Evolutionary conservation across 2,888 invertebrate genomes (phyloP).

Genomic region (Brenthis daphne): DNA sequence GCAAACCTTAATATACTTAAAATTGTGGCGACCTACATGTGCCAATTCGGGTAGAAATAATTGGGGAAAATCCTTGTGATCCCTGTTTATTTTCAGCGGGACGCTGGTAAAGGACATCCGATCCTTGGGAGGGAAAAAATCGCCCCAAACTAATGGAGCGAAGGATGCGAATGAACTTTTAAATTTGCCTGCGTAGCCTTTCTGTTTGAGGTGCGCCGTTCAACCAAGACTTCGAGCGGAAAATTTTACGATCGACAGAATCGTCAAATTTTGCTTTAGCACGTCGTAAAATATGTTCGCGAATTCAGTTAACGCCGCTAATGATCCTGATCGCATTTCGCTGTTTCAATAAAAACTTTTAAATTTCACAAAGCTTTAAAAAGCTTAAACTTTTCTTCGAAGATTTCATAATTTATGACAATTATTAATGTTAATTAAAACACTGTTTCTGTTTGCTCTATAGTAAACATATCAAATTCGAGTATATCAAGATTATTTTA

Average conservation of each 20-base stretch:
- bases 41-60: slow-evolving; percentile 38
- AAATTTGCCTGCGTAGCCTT: slow-evolving; percentile 48
- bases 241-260: slow-evolving; percentile 40
- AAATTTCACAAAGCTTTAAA: background rate
- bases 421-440: background rate
- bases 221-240: slow-evolving; percentile 35
- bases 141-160: slow-evolving; percentile 71
- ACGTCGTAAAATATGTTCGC: slow-evolving; percentile 29
- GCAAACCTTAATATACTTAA: slow-evolving; percentile 42
- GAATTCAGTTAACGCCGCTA: slow-evolving; percentile 22
- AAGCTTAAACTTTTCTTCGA: background rate
- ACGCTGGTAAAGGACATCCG: slow-evolving; percentile 47
- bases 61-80: slow-evolving; percentile 55
- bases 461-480: no score
- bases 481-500: background rate
- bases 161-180: slow-evolving; percentile 64
- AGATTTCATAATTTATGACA: background rate
- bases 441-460: background rate
- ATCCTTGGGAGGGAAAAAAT: slow-evolving; percentile 60
- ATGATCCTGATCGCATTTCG: slow-evolving; percentile 16
- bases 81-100: slow-evolving; percentile 61
- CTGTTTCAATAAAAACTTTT: slow-evolving; percentile 11
- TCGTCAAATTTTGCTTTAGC: slow-evolving; percentile 34
- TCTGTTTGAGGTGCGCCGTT: slow-evolving; percentile 34
- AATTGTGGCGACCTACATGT: slow-evolving; percentile 30